Conservation (phyloP, 2,113 vertebrate genomes). For the Ondatra zibethicus region DNA sequence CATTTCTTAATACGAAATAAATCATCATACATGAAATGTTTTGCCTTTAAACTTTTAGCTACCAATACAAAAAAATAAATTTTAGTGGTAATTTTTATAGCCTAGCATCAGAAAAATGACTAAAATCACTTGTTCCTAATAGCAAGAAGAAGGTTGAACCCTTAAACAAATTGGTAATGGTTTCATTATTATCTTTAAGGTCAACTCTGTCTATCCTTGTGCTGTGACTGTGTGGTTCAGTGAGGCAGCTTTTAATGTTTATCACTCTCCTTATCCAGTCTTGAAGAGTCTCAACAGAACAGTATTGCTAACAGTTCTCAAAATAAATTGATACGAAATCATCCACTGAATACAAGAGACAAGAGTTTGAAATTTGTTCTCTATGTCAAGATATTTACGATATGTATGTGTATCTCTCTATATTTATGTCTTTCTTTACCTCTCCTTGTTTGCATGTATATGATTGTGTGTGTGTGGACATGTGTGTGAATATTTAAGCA, state of each 20-base stretch:
- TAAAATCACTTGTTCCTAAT: background rate
- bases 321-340: background rate
- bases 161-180: background rate
- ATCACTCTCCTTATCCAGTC: background rate
- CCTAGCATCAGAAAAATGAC: background rate
- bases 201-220: background rate
- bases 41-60: background rate
- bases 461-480: background rate
- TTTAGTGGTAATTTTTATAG: background rate
- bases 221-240: background rate
- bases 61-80: background rate
- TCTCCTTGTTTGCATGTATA: background rate
- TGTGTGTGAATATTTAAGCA: background rate
- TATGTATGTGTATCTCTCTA: background rate
- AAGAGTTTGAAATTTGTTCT: background rate
- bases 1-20: conserved; percentile 21
- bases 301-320: background rate
- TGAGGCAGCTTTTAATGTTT: background rate
- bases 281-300: background rate
- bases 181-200: background rate
- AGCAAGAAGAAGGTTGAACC: background rate
- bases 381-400: background rate
- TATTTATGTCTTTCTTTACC: background rate
- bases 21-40: background rate
- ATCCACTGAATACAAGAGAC: background rate